Percentiles rank a stretch among this genome's conserved stretches.
Evolutionary conservation across 2,797 vertebrate species (phyloP).

Genomic region (Cyclopterus lumpus): DNA sequence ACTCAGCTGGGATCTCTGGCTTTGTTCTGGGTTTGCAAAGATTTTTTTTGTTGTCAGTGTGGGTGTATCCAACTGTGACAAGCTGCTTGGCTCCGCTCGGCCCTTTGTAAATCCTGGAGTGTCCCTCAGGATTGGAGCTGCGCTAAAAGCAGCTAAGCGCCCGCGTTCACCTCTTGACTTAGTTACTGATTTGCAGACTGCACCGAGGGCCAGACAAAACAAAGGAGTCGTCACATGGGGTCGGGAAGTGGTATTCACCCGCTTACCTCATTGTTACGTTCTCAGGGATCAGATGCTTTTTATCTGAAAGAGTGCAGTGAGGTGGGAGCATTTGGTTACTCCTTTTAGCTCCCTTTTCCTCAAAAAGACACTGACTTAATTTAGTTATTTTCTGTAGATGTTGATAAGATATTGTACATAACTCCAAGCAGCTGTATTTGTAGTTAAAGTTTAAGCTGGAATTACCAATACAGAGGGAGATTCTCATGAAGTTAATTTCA

Average conservation of each 20-base stretch:
- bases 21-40: constrained; percentile 86
- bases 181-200: constrained; percentile 73
- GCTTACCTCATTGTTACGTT: constrained; percentile 43
- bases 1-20: constrained; percentile 83
- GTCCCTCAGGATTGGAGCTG: constrained; percentile 72
- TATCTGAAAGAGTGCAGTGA: constrained; percentile 10
- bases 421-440: neutral
- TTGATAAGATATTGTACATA: neutral
- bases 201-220: constrained; percentile 64
- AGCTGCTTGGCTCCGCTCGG: constrained; percentile 76
- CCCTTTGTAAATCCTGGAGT: constrained; percentile 77
- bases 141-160: constrained; percentile 57
- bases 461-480: constrained; percentile 1
- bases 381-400: neutral
- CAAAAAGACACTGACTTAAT: neutral
- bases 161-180: constrained; percentile 64
- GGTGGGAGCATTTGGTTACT: neutral
- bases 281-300: constrained; percentile 31
- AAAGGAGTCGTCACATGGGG: constrained; percentile 59
- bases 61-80: constrained; percentile 85
- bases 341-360: constrained; percentile 1
- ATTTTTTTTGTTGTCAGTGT: constrained; percentile 82
- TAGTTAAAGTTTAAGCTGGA: neutral
- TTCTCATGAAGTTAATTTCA: neutral
- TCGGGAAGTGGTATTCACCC: constrained; percentile 40